phyloP scores from a whole-genome alignment of 2,113 vertebrate genomes.

The Suncus etruscus region DNA sequence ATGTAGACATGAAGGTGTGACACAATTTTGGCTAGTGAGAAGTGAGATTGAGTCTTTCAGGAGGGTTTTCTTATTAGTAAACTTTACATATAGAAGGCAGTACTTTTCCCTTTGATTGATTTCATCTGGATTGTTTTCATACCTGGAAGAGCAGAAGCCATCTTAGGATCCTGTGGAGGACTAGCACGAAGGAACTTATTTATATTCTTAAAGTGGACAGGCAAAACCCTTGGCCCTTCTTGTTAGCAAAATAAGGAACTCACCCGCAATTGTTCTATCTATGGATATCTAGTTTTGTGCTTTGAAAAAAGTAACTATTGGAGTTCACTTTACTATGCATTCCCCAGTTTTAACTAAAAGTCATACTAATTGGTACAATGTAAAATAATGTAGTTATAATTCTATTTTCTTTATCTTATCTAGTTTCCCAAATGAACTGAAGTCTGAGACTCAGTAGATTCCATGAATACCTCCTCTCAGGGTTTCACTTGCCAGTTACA shows the following conservation, averaged over 20 bases:
- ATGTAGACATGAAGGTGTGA: background rate
- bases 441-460: slow-evolving; percentile 31
- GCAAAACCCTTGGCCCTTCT: background rate
- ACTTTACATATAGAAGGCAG: background rate
- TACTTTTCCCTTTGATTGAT: background rate
- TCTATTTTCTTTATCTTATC: slow-evolving; percentile 43
- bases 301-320: background rate
- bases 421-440: slow-evolving; percentile 16
- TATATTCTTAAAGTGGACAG: background rate
- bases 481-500: background rate
- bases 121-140: background rate
- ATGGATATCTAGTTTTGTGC: slow-evolving; percentile 13
- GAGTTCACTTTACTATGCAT: slow-evolving; percentile 16
- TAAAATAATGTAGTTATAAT: slow-evolving; percentile 39
- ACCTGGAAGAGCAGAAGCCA: background rate
- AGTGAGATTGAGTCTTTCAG: background rate
- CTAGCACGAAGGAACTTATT: background rate
- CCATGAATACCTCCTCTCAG: background rate
- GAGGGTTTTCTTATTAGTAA: background rate
- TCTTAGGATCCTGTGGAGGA: background rate
- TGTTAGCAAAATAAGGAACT: background rate
- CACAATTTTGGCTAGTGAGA: slow-evolving; percentile 6
- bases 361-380: background rate
- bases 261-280: background rate
- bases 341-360: slow-evolving; percentile 29